A percentile compares a stretch with the other conserved stretches of the same genome.
Evolutionary conservation across 2,888 invertebrate species (phyloP).

Genomic region (Tillus elongatus): DNA sequence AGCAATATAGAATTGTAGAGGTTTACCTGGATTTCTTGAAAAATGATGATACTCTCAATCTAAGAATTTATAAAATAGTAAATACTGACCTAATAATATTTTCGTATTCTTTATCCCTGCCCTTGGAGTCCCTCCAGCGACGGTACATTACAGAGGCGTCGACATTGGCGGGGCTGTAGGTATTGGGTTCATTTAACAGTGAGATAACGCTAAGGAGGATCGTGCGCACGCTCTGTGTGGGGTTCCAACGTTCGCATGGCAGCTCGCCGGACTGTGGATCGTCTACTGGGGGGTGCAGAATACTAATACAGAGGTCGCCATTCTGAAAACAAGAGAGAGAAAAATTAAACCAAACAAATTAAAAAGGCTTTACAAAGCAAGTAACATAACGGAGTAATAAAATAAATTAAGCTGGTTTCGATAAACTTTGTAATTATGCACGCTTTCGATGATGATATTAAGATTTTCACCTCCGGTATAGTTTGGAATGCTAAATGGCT

Average conservation of each 20-base stretch:
- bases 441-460: no score
- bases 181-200: slow-evolving; percentile 97
- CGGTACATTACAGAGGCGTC: slow-evolving; percentile 99
- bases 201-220: slow-evolving; percentile 97
- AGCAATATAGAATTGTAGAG: no score
- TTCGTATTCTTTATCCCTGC: slow-evolving; percentile 97
- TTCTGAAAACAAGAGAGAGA: slow-evolving; percentile 68
- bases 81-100: slow-evolving; percentile 93
- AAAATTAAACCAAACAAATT: background rate
- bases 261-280: slow-evolving; percentile 98
- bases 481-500: no score
- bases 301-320: slow-evolving; percentile 98
- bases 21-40: no score
- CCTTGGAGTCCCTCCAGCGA: slow-evolving; percentile 96
- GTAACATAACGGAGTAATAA: no score
- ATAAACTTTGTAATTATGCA: no score
- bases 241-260: slow-evolving; percentile 99
- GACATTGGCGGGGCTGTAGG: slow-evolving; percentile 98
- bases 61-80: no score
- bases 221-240: slow-evolving; percentile 98
- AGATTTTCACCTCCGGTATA: no score
- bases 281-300: slow-evolving; percentile 97
- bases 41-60: no score
- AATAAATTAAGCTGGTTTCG: no score
- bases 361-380: background rate